A percentile compares a stretch with the other conserved stretches of the same genome.
These are phyloP conservation scores for Ctenopoma kingsleyae DNA, from an alignment of 2,797 vertebrate genomes.

Conservation along the genomic window DNA sequence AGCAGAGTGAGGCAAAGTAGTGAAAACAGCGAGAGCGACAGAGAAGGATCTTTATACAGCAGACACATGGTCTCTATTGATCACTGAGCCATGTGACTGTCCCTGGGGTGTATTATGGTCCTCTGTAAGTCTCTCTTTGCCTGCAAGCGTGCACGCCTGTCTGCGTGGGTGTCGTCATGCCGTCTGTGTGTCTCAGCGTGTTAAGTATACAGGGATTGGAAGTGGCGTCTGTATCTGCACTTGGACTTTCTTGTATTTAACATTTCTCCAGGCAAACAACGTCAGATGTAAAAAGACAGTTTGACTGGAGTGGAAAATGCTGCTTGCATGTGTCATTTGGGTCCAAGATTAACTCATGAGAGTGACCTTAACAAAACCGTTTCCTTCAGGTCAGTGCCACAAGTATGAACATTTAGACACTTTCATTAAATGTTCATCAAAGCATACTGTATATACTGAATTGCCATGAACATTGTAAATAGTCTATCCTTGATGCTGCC, in stretches of 20 bases:
- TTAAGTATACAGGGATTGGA: conserved; percentile 49
- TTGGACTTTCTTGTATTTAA: conserved; percentile 41
- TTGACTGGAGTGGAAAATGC: conserved; percentile 1
- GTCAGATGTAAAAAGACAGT: conserved; percentile 32
- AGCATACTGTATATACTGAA: not conserved
- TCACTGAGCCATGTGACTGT: conserved; percentile 62
- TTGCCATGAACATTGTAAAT: not conserved
- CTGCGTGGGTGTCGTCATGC: conserved; percentile 47
- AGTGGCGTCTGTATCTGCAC: conserved; percentile 48
- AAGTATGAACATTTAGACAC: not conserved
- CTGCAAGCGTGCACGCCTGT: conserved; percentile 19
- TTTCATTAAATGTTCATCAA: not conserved
- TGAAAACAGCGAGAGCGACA: conserved; percentile 11
- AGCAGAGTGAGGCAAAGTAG: not conserved
- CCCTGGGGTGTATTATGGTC: conserved; percentile 43
- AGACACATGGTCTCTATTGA: conserved; percentile 64
- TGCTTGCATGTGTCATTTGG: not conserved
- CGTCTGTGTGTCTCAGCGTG: conserved; percentile 55
- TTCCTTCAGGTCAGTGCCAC: not conserved
- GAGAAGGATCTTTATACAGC: conserved; percentile 46
- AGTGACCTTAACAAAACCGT: not conserved
- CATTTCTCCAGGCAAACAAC: conserved; percentile 34
- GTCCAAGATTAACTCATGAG: not conserved
- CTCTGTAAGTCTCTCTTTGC: conserved; percentile 37
- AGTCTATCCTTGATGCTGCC: not conserved